Evolutionary conservation across 2,113 vertebrate genomes (phyloP).

Genomic region (Myotis brandtii): DNA sequence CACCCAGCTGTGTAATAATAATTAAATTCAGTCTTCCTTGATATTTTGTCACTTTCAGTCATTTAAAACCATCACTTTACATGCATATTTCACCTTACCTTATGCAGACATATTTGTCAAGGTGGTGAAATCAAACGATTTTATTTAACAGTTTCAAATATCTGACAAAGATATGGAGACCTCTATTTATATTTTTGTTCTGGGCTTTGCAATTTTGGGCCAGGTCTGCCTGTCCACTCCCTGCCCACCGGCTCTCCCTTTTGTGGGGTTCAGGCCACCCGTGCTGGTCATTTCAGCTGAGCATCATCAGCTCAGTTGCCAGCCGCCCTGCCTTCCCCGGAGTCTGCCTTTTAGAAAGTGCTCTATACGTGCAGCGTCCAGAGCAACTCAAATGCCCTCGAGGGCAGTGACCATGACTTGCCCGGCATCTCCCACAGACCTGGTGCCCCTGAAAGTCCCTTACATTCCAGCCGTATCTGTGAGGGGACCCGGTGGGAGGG

Average conservation of each 20-base stretch:
- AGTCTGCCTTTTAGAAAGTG: background rate
- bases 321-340: background rate
- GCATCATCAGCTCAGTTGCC: background rate
- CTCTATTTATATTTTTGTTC: background rate
- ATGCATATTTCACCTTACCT: background rate
- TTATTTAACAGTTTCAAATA: background rate
- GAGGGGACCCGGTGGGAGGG: background rate
- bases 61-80: background rate
- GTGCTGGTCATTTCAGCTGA: background rate
- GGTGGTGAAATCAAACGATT: background rate
- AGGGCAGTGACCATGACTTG: background rate
- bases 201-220: background rate
- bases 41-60: background rate
- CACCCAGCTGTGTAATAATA: background rate
- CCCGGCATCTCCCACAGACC: background rate
- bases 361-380: background rate
- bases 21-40: background rate
- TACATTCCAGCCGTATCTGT: background rate
- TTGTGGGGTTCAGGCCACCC: background rate
- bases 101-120: background rate
- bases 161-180: background rate
- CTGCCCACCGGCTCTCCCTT: background rate
- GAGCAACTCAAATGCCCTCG: background rate
- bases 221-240: background rate
- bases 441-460: background rate